phyloP scores from a whole-genome alignment of 2,113 vertebrate species.

The Scomber colias region DNA sequence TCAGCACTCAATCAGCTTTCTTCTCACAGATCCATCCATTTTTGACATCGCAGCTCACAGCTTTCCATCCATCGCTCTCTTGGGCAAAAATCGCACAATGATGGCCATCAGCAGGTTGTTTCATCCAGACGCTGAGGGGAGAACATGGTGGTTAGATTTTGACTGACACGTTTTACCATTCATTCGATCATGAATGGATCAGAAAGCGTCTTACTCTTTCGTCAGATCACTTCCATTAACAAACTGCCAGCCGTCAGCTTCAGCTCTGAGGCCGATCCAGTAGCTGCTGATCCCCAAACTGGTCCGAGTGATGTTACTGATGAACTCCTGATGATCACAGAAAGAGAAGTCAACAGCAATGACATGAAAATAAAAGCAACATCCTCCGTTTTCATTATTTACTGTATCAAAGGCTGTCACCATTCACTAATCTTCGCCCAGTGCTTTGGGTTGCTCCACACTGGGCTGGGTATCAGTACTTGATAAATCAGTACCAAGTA shows the following conservation, averaged over 20 bases:
- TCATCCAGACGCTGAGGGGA: background rate
- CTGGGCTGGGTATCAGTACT: too few relatives aligned
- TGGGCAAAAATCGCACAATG: background rate
- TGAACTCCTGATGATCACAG: constrained; percentile 1
- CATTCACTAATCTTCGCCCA: too few relatives aligned
- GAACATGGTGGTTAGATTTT: rapidly evolving
- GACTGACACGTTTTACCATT: too few relatives aligned
- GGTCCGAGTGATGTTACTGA: background rate
- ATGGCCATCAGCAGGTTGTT: background rate
- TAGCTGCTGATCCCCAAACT: background rate
- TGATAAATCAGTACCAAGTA: too few relatives aligned
- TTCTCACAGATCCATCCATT: constrained; percentile 13
- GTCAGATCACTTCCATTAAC: background rate
- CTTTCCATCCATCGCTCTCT: background rate
- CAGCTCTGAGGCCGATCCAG: constrained; percentile 6
- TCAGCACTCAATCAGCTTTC: background rate
- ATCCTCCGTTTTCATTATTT: too few relatives aligned
- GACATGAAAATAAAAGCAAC: too few relatives aligned
- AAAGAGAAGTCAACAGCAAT: too few relatives aligned
- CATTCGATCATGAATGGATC: too few relatives aligned
- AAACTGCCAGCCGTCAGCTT: constrained; percentile 7
- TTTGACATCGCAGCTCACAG: constrained; percentile 11
- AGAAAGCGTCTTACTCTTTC: background rate
- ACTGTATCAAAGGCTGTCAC: too few relatives aligned
- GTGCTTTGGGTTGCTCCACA: too few relatives aligned